Evolutionary conservation across 2,797 vertebrate genomes (phyloP), one percentile per base, ranked within the genome.

Genomic region (Muraenolepis orangiensis): DNA sequence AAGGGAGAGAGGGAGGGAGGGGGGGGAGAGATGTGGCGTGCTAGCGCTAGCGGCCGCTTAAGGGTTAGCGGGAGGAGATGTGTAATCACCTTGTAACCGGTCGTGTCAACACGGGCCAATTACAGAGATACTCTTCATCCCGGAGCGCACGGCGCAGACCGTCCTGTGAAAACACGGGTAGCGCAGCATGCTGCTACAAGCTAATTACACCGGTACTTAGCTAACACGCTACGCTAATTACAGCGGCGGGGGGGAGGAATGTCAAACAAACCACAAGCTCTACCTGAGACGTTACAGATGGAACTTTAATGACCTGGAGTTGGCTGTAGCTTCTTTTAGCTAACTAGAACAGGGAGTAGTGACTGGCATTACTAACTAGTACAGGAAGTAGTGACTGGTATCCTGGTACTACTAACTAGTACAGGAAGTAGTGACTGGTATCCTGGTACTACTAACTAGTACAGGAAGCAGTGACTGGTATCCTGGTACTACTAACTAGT

Each of bases 91-190:
- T 87, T 87, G 87, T 90, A n/a, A 87, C 84, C 82, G 76, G 85
- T 87, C 89, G 84, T 89, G 86, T 91, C 84, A 88, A 86, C 83
- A 86, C 82, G 80, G 79, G 20, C 82, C 85, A 90, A 89, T 91
- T 91, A 91, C 86, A 85, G 83, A n/a, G n/a, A n/a, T 76, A 74
- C 32, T 72, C 73, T 72, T 79, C 81, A 70, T 89, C 89, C 86
- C 84, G 82, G 76, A 67, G 76, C 73, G 81, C 87, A 88, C 76
- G 80, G 78, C 85, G 81, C 81, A 86, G 86, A 84, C 85, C 87
- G 86, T 79, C 87, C 82, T 16, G 38, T 75, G 86, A 87, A 81
- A 89, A 83, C 91, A 90, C 51, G 18, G 51, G 51, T 57, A 57
- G n/a, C 51, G n/a, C 32, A 4, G 20, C 51, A 8, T 20, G 51